These are phyloP conservation scores for Amazona guildingii DNA, from an alignment of 2,113 vertebrate genomes.

Conservation along the genomic window DNA sequence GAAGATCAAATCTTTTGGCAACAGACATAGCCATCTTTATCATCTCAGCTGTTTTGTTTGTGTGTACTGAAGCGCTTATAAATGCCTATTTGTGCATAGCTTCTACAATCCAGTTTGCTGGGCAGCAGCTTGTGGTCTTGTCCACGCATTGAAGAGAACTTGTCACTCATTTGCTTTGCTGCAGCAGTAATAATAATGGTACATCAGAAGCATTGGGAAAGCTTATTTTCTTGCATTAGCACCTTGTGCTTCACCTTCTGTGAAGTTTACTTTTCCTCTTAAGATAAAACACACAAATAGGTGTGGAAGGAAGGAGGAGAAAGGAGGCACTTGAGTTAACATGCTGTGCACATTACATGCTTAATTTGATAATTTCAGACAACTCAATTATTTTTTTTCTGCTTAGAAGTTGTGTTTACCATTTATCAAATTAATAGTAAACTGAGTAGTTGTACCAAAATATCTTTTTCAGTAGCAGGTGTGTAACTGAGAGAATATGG, in stretches of 20 bases:
- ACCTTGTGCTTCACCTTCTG: background rate
- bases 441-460: background rate
- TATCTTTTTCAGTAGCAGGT: background rate
- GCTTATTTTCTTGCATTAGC: background rate
- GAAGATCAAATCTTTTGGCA: slow-evolving; percentile 9
- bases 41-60: background rate
- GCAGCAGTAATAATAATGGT: background rate
- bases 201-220: background rate
- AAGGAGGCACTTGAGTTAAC: background rate
- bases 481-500: background rate
- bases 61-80: background rate
- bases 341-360: fast-evolving
- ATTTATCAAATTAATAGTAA: background rate
- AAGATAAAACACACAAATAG: background rate
- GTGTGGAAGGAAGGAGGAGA: background rate
- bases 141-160: background rate
- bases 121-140: background rate
- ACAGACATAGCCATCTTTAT: background rate
- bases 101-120: background rate
- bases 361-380: background rate
- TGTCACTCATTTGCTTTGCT: background rate
- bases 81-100: background rate
- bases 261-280: background rate
- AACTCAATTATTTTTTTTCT: background rate
- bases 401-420: background rate